These are phyloP conservation scores for Slavum lentiscoides DNA, from an alignment of 2,888 invertebrate genomes.

Conservation along the genomic window DNA sequence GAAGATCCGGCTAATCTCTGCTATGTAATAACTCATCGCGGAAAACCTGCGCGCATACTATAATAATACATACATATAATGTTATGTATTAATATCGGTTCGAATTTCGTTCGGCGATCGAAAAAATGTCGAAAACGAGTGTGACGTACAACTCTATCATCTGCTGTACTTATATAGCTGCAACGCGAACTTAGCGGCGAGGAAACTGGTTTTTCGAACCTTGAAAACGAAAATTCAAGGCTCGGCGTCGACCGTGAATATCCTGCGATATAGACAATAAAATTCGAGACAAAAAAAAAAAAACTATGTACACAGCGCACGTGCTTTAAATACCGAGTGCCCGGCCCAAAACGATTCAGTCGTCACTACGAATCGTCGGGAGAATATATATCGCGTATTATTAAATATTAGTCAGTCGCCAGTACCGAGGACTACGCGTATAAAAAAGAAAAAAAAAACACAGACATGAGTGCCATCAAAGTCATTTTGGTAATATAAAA, in stretches of 20 bases:
- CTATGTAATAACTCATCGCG: no score
- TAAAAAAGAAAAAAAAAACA: neutral
- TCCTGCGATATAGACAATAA: neutral
- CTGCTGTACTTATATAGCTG: no score
- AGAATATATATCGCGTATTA: neutral
- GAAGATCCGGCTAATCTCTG: no score
- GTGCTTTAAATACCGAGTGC: neutral
- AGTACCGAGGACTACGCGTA: neutral
- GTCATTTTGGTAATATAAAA: neutral
- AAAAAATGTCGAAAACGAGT: no score
- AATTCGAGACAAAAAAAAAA: neutral
- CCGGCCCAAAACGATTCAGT: neutral
- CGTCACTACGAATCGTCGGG: neutral
- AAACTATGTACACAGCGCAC: neutral
- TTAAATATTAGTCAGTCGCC: no score
- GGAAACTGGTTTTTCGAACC: conserved; percentile 10
- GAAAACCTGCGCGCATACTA: no score
- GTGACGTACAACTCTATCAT: no score
- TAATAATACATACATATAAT: no score
- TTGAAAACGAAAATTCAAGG: conserved; percentile 1
- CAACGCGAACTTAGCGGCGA: no score
- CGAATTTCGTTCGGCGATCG: no score
- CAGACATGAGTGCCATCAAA: conserved; percentile 9
- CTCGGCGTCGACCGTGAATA: no score
- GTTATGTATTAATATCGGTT: no score